phyloP scores from a whole-genome alignment of 2,888 invertebrate species.

The Eristalinus aeneus region DNA sequence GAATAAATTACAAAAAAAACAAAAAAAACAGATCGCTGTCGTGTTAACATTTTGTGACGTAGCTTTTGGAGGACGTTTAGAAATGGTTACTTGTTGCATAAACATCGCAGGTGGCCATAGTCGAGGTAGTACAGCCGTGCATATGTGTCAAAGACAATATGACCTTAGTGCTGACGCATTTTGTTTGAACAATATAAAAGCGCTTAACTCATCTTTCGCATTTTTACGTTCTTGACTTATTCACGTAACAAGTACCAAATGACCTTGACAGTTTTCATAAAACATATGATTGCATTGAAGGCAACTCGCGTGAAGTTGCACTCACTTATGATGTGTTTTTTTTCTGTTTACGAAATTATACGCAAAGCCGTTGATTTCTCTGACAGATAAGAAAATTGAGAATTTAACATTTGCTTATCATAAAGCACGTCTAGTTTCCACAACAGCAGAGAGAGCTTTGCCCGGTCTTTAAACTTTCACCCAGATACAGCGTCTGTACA shows the following conservation, averaged over 20 bases:
- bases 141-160: not conserved
- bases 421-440: not conserved
- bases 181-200: not conserved
- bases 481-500: not conserved
- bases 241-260: not conserved
- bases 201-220: not conserved
- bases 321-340: not conserved
- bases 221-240: not conserved
- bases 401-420: not conserved
- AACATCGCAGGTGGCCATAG: not conserved
- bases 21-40: not conserved
- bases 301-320: too few relatives aligned
- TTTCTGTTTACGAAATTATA: not conserved
- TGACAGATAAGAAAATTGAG: not conserved
- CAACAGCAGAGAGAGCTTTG: not conserved
- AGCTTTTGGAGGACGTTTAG: not conserved
- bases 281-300: too few relatives aligned
- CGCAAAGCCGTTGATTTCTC: not conserved
- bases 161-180: not conserved
- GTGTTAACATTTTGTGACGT: not conserved
- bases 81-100: not conserved
- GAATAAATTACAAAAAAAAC: not conserved
- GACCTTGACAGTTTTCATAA: not conserved
- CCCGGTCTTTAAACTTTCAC: conserved; percentile 1
- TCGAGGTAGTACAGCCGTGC: not conserved